These are phyloP conservation scores for Tupiocoris notatus DNA, from an alignment of 2,888 invertebrate species.

Conservation along the genomic window DNA sequence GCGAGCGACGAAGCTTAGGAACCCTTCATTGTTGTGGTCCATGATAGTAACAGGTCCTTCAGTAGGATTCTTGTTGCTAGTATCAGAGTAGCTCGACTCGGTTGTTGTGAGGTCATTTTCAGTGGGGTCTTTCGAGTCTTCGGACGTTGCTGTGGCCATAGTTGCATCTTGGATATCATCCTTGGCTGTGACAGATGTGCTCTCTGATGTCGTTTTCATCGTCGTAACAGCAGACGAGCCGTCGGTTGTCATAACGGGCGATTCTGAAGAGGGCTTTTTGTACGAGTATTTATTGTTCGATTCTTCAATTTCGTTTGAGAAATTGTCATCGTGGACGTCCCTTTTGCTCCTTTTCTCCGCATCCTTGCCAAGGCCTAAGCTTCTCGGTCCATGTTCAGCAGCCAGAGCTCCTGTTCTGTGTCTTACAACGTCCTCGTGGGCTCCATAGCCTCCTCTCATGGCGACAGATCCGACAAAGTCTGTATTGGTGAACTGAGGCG, in stretches of 20 bases:
- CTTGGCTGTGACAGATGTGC: slow-evolving; percentile 1
- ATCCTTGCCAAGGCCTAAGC: slow-evolving; percentile 50
- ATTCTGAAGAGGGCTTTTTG: slow-evolving; percentile 10
- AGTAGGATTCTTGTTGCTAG: slow-evolving; percentile 21
- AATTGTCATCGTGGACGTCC: slow-evolving; percentile 48
- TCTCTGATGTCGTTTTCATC: neutral
- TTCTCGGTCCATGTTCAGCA: slow-evolving; percentile 56
- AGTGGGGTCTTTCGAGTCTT: slow-evolving; percentile 7
- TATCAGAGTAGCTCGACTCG: neutral
- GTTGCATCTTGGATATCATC: neutral
- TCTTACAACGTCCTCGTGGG: slow-evolving; percentile 42
- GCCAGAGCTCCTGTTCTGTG: slow-evolving; percentile 50
- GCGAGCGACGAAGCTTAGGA: slow-evolving; percentile 62
- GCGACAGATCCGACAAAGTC: slow-evolving; percentile 47
- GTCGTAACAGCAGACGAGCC: neutral
- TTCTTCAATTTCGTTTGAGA: slow-evolving; percentile 43
- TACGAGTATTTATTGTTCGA: slow-evolving; percentile 19
- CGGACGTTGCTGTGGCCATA: neutral
- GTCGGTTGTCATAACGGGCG: neutral
- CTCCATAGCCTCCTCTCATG: slow-evolving; percentile 47
- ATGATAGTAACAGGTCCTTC: neutral
- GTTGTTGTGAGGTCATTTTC: slow-evolving; percentile 32
- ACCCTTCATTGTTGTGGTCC: slow-evolving; percentile 32
- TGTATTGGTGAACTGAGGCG: slow-evolving; percentile 45
- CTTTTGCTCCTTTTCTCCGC: slow-evolving; percentile 40